Base-by-base conservation (phyloP, 1,140 invertebrate species). In the Zaprionus nigranus region DNA sequence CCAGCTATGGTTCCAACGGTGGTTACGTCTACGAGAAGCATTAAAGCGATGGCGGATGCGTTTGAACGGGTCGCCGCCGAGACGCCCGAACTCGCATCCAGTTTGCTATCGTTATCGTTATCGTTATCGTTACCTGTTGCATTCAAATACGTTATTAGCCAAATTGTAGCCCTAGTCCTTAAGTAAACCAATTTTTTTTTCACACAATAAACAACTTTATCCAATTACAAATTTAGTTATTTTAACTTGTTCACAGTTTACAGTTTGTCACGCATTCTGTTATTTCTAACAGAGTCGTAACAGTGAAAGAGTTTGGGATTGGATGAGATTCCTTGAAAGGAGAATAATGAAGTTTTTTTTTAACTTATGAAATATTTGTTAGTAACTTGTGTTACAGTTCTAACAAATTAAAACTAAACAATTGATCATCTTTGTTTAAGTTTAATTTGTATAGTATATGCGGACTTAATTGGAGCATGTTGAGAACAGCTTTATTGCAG, bases 1-100 rank as follows among this genome's bases (percentile, higher is more conserved):
- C 90, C 17, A 62, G 5, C 34, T 91, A 91, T 13, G 90, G 58
- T 26, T 58, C 68, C 64, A 91, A 91, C 30, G 84, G 90, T 11
- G 90, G 90, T 11, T 91, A 91, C 71, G 70, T 91, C 24, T 91
- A 91, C 76, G 46, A 88, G 26, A 80, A 82, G 65, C 72, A 74
- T 11, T 65, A 64, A 76, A 30, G 4, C 46, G 46, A 22, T 24
- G 22, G 2, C 54, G 38, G 66, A 81, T 81, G 82, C 82, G 51
- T 59, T 71, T 84, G 82, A 85, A 85, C 62, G 82, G 78, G 80
- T 69, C 24, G 28, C 36, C 54, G 65, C 20, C 43, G 43, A 54
- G 75, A 79, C 65, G 49, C 74, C 75, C 67, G 82, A 86, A 86
- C 75, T 82, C 81, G 80, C 80, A 70, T 79, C 65, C 65, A 61